A percentile compares a stretch with the other conserved stretches of the same genome.
Conservation (phyloP, 1,140 invertebrate species). For the Hypothenemus hampei region DNA sequence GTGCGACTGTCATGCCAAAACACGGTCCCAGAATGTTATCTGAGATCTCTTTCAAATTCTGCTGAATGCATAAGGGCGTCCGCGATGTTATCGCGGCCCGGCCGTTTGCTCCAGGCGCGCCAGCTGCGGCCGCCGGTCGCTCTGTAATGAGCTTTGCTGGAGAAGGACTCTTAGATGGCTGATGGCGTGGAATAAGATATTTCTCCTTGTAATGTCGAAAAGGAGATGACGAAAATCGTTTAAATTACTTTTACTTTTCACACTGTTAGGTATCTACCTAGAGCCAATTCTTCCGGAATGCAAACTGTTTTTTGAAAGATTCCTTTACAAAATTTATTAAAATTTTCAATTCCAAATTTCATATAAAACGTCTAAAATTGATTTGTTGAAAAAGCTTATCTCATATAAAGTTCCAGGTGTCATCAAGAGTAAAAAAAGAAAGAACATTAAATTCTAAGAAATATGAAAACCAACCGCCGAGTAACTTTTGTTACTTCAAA, state of each 20-base stretch:
- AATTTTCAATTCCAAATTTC: no score
- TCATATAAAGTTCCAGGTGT: no score
- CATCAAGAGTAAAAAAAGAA: no score
- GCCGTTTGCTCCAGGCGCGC: slow-evolving; percentile 44
- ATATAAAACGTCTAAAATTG: no score
- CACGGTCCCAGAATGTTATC: slow-evolving; percentile 48
- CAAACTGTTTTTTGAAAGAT: no score
- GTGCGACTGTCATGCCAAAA: slow-evolving; percentile 48
- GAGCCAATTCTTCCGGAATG: no score
- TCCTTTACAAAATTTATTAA: no score
- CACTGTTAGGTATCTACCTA: no score
- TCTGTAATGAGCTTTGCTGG: slow-evolving; percentile 24
- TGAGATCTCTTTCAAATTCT: slow-evolving; percentile 47
- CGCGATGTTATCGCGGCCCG: slow-evolving; percentile 40
- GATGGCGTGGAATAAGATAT: slow-evolving; percentile 22
- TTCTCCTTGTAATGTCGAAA: not conserved
- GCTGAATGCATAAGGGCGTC: slow-evolving; percentile 47
- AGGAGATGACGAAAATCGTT: not conserved
- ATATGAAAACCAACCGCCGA: no score
- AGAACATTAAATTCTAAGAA: no score
- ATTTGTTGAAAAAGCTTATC: no score
- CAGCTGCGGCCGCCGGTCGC: slow-evolving; percentile 36
- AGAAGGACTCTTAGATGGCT: slow-evolving; percentile 18
- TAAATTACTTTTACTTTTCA: slow-evolving; percentile 13
- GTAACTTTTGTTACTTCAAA: no score